Percentiles rank a stretch among this genome's conserved stretches.
Evolutionary conservation across 2,888 invertebrate species (phyloP).

Genomic region (Patella ulyssiponensis): DNA sequence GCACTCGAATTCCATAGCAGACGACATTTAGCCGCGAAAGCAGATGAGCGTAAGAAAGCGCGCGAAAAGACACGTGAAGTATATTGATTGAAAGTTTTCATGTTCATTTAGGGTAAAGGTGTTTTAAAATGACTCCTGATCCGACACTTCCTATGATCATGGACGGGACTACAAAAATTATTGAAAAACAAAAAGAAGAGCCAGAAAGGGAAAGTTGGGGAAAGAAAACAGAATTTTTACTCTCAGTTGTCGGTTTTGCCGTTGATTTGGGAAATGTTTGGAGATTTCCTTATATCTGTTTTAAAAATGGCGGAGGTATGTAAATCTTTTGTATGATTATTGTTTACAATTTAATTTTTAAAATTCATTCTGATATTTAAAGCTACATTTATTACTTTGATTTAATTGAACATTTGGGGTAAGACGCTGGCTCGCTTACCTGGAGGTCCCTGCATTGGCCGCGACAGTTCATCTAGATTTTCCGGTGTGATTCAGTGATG

Average conservation of each 20-base stretch:
- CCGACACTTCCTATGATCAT: conserved; percentile 41
- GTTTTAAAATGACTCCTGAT: conserved; percentile 37
- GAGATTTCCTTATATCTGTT: conserved; percentile 93
- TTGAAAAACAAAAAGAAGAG: conserved; percentile 46
- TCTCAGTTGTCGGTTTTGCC: conserved; percentile 97
- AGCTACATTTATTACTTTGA: too few species aligned
- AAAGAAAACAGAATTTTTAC: conserved; percentile 93
- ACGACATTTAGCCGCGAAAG: conserved; percentile 17
- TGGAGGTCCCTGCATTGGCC: too few species aligned
- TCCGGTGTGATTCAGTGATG: too few species aligned
- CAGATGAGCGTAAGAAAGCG: conserved; percentile 23
- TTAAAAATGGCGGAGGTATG: conserved; percentile 95
- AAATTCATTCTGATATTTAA: too few species aligned
- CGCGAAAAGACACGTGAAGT: conserved; percentile 17
- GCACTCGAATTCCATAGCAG: conserved; percentile 13
- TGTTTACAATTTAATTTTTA: too few species aligned
- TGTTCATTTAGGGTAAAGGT: too few species aligned
- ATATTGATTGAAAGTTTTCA: too few species aligned
- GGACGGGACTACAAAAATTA: conserved; percentile 48
- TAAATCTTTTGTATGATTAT: conserved; percentile 72
- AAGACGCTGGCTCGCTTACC: too few species aligned
- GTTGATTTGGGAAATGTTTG: conserved; percentile 96
- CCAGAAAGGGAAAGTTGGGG: conserved; percentile 84
- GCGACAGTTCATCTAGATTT: too few species aligned
- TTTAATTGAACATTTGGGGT: too few species aligned